A percentile compares a stretch with the other conserved stretches of the same genome.
Conservation (phyloP, 2,797 vertebrate species). For the Dromococcyx pavoninus region DNA sequence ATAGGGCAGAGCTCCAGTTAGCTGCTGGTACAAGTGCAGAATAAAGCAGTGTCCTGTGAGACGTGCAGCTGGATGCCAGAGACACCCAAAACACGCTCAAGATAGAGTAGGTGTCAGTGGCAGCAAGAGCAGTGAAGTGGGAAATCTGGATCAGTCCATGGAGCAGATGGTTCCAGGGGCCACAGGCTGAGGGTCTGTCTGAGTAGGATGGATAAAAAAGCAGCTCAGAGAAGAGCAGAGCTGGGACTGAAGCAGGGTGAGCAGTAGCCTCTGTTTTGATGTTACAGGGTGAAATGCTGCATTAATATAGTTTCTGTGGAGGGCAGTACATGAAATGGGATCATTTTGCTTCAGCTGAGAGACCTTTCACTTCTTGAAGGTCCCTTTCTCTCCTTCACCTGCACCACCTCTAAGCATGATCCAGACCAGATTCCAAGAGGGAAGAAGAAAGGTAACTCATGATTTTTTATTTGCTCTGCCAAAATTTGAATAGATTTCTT, state of each 20-base stretch:
- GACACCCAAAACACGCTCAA: background rate
- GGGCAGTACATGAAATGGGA: background rate
- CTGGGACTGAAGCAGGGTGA: background rate
- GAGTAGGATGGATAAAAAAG: background rate
- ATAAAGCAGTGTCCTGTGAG: background rate
- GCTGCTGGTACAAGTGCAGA: background rate
- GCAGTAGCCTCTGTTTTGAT: background rate
- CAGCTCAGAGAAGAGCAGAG: background rate
- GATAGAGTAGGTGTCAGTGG: background rate
- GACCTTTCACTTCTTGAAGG: background rate
- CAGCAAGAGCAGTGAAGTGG: background rate
- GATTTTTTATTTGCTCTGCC: conserved; percentile 28
- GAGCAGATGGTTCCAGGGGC: background rate
- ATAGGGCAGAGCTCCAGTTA: background rate
- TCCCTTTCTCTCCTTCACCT: background rate
- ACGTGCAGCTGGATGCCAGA: background rate
- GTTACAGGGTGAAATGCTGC: background rate
- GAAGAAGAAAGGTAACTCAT: conserved; percentile 3
- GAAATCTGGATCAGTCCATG: conserved; percentile 4
- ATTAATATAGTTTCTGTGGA: background rate
- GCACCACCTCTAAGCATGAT: background rate
- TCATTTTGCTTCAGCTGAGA: background rate
- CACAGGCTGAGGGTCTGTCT: background rate
- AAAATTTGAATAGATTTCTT: conserved; percentile 23
- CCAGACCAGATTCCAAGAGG: conserved; percentile 1